Evolutionary conservation across 2,888 invertebrate species (phyloP), one percentile per base, ranked within the genome.

Genomic region (Drosophila kanekoi): DNA sequence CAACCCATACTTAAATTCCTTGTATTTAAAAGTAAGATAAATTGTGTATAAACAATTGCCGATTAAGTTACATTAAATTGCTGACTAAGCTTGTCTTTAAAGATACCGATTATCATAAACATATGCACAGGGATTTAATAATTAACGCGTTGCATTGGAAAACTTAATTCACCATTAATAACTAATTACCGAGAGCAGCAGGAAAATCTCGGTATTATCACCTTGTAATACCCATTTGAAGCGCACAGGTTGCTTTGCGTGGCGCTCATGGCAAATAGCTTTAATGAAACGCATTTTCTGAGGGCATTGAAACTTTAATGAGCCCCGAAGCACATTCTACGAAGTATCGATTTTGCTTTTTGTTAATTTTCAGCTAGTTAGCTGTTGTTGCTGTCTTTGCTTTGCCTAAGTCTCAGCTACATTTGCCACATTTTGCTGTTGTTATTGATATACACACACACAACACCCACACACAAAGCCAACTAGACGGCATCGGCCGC

Each of bases 321-420:
- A 79, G 72, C 28, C 47, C 20, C 10, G 53, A 56, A 63, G 47
- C 79, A 63, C 48, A 62, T 52, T 28, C 57, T 59, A 70, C 52
- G 37, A 60, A 63, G 60, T 87, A 81, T 81, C 74, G 81, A 81
- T 81, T 81, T 81, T 77, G 66, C 33, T 62, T 65, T 79, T 79
- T 83, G 72, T 84, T 87, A 87, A 84, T 87, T 84, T 79, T 80
- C 81, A 84, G 81, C 73, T 77, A 52, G 77, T 84, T 84, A 72
- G 40, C 57, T 74, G 56, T 70, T 72, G 47, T 68, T 73, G 45
- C 48, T 37, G 41, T 58, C n/a, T n/a, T n/a, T 78, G 58, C 63
- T 57, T 45, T 48, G 35, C 56, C 73, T 58, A 43, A 65, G 58
- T 59, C 37, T 33, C 35, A 33, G 52, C 67, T 43, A 58, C 48